Conservation (phyloP, 2,113 vertebrate species). For the Ciconia maguari region DNA sequence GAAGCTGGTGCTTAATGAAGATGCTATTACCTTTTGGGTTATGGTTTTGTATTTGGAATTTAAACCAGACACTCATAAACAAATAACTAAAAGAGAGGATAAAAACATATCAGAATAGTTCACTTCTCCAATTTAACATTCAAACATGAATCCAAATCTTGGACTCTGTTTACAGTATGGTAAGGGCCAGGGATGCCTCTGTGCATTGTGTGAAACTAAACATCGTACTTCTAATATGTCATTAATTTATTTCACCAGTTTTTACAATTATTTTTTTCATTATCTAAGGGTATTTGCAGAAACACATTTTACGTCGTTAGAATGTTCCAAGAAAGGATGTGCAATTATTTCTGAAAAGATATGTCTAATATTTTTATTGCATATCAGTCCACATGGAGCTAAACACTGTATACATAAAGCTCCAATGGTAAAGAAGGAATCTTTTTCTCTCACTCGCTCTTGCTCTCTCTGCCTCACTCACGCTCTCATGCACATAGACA, state of each 20-base stretch:
- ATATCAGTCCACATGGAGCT: background rate
- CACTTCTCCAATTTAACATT: background rate
- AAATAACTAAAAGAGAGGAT: background rate
- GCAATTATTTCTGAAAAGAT: background rate
- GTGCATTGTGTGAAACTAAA: background rate
- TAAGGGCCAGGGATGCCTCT: background rate
- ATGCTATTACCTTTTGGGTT: background rate
- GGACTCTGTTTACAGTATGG: background rate
- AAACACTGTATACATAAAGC: background rate
- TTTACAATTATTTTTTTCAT: background rate
- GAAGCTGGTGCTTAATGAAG: constrained; percentile 24
- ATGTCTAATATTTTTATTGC: background rate
- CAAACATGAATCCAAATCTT: background rate
- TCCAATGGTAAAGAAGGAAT: background rate
- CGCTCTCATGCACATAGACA: background rate
- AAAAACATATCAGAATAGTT: background rate
- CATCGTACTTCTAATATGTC: background rate
- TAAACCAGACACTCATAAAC: background rate
- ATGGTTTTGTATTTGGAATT: background rate
- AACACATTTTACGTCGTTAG: background rate
- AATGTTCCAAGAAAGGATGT: background rate
- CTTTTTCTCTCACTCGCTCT: background rate
- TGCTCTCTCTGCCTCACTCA: background rate
- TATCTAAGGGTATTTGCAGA: background rate
- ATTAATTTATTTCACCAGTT: background rate